These are phyloP conservation scores for Piprites chloris DNA, from an alignment of 2,113 vertebrate species.

Conservation along the genomic window DNA sequence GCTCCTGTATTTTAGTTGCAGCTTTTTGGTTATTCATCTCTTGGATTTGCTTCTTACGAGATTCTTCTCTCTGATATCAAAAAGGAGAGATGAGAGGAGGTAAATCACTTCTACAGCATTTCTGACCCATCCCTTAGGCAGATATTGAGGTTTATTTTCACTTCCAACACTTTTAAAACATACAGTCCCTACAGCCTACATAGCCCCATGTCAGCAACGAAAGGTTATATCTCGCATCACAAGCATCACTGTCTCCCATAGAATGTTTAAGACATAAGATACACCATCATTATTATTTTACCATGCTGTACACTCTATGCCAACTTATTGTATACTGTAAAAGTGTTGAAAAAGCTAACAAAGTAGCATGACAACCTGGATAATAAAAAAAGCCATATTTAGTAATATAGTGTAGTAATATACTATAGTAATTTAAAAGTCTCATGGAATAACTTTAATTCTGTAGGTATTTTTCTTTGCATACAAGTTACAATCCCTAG, in stretches of 20 bases:
- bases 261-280: neutral
- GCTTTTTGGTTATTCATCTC: constrained; percentile 80
- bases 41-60: constrained; percentile 77
- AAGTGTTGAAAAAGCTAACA: neutral
- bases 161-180: neutral
- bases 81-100: neutral
- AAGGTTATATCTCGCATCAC: neutral
- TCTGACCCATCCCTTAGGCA: neutral
- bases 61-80: constrained; percentile 81
- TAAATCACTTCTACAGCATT: neutral
- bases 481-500: neutral
- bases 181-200: neutral
- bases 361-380: neutral
- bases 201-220: neutral
- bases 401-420: neutral
- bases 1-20: constrained; percentile 81
- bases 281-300: neutral
- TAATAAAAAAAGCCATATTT: neutral
- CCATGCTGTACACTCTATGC: neutral
- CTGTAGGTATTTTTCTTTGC: neutral
- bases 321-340: rapidly evolving
- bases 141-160: neutral
- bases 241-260: neutral
- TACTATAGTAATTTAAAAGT: neutral
- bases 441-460: neutral